Evolutionary conservation across 2,888 invertebrate genomes (phyloP).

Genomic region (Dasypolia templi): DNA sequence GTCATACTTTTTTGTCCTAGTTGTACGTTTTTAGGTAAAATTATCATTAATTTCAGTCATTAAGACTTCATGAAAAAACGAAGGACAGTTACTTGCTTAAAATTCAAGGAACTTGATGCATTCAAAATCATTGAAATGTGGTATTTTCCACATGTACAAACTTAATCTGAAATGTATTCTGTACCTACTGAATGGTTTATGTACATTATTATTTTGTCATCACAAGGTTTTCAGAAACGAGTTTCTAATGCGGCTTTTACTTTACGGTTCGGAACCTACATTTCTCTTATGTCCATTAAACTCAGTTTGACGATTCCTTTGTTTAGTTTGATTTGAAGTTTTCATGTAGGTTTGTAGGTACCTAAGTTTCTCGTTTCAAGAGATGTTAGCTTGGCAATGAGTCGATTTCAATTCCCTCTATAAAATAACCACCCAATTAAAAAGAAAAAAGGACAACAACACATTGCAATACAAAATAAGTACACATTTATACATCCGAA

Average conservation of each 20-base stretch:
- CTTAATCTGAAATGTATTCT: slow-evolving; percentile 27
- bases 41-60: not conserved
- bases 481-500: too few relatives aligned
- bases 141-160: slow-evolving; percentile 1
- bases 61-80: not conserved
- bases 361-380: too few relatives aligned
- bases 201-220: slow-evolving; percentile 24
- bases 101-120: slow-evolving; percentile 19
- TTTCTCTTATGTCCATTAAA: not conserved
- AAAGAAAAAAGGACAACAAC: too few relatives aligned
- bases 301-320: not conserved
- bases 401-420: too few relatives aligned
- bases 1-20: not conserved
- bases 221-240: slow-evolving; percentile 6
- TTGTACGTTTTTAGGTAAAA: not conserved
- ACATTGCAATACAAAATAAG: too few relatives aligned
- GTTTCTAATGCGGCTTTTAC: slow-evolving; percentile 13
- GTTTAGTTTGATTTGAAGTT: not conserved
- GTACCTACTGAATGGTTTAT: slow-evolving; percentile 40
- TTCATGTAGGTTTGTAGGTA: not conserved
- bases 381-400: too few relatives aligned
- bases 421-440: too few relatives aligned
- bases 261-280: not conserved
- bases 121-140: slow-evolving; percentile 3
- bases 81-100: not conserved